Base-by-base conservation (phyloP, 2,888 invertebrate species). In the Diarsia rubi region DNA sequence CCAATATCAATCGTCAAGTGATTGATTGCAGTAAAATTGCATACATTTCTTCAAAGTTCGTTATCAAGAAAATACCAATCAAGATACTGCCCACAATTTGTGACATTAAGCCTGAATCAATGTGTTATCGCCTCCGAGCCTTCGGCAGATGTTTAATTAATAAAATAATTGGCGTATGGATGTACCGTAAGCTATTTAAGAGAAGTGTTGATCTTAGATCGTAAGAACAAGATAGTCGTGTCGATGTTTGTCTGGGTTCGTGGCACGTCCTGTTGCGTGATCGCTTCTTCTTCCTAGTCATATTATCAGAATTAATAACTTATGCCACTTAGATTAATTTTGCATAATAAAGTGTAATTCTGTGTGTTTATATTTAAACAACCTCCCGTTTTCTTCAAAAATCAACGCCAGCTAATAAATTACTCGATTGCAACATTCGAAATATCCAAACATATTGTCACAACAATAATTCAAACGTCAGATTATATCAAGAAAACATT, bases 151-250 rank as follows among this genome's bases (percentile, higher is more conserved):
- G 74, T 82, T 88, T 79, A 88, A 89, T 89, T 89, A 88, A 87
- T 87, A 86, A 89, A 90, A 88, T 90, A 90, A 91, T 91, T 90
- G 89, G 86, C 82, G 69, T 82, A 73, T 76, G 78, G 77, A 78
- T 75, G 79, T 84, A 83, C 86, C 82, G 82, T 75, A 75, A 79
- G 78, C 63, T 73, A 74, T 78, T 78, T 84, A 77, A 73, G 73
- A 68, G 73, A 47, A 44, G 64, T 65, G 47, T 75, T 66, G 64
- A 76, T 83, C 73, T 74, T 73, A 79, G 83, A 85, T 82, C 67
- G 69, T 27, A 75, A 72, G 52, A 69, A 62, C 45, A 42, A 57
- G 77, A 84, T 79, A 78, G 62, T 75, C 69, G 57, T 78, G 73
- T 72, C 60, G 78, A 85, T 79, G 69, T 72, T 75, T 74, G 75